These are phyloP conservation scores for Drosophila conformis DNA, from an alignment of 2,888 invertebrate genomes.

Conservation along the genomic window DNA sequence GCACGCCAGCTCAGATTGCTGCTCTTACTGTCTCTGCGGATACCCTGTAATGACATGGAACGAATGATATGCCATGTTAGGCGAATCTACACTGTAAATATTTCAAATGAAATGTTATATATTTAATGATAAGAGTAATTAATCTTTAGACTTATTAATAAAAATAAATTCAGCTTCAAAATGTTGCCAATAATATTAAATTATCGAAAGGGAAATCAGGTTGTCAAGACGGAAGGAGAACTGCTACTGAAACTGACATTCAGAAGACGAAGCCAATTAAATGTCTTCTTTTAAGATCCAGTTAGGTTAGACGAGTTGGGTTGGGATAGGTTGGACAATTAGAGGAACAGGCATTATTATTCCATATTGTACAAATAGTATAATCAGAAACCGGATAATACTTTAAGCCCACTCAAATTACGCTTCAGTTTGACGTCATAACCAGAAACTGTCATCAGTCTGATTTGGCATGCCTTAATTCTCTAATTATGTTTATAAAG, in stretches of 20 bases:
- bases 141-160: rapidly evolving
- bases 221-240: rapidly evolving
- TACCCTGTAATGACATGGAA: slow-evolving; percentile 7
- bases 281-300: background rate
- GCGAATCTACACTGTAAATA: background rate
- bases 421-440: no score
- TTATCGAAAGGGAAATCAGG: background rate
- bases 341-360: background rate
- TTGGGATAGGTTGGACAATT: background rate
- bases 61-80: background rate
- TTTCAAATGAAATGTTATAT: background rate
- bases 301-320: background rate
- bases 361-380: background rate
- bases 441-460: background rate
- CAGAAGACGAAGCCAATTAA: background rate
- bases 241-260: background rate
- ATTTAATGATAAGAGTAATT: background rate
- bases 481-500: background rate
- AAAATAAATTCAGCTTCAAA: background rate
- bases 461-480: background rate
- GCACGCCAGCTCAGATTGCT: background rate
- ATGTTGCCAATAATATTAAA: background rate
- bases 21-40: background rate
- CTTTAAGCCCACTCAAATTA: background rate
- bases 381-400: background rate